Percentiles rank a stretch among this genome's conserved stretches.
Evolutionary conservation across 2,113 vertebrate genomes (phyloP).

Genomic region (Phoxinus phoxinus): DNA sequence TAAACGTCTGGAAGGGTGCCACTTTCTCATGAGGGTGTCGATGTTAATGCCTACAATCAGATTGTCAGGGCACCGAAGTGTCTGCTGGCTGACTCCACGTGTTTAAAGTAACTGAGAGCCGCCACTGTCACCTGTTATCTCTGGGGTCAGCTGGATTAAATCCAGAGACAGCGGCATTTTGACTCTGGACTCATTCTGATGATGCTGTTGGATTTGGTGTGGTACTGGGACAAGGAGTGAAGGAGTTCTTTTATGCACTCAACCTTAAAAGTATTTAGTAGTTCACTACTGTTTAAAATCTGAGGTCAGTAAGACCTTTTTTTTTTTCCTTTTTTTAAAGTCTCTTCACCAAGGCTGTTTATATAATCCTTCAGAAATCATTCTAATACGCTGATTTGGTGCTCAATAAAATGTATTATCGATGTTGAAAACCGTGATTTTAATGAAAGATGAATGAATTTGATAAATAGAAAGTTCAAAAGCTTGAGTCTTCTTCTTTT

Average conservation of each 20-base stretch:
- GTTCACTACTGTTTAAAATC: not conserved
- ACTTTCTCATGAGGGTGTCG: constrained; percentile 31
- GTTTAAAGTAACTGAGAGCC: constrained; percentile 17
- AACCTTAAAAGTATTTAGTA: not conserved
- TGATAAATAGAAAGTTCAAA: no score
- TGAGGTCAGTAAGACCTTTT: not conserved
- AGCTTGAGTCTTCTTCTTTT: not conserved
- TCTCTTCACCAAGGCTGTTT: not conserved
- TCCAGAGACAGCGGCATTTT: not conserved
- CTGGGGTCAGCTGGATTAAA: not conserved
- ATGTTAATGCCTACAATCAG: constrained; percentile 15
- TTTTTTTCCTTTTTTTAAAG: not conserved
- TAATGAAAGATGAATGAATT: no score
- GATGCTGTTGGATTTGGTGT: not conserved
- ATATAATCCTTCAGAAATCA: not conserved
- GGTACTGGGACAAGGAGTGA: not conserved
- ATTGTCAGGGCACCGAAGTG: constrained; percentile 15
- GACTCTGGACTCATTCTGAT: not conserved
- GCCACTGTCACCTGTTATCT: not conserved
- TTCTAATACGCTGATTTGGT: not conserved
- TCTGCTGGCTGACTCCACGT: constrained; percentile 18
- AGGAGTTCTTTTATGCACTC: not conserved
- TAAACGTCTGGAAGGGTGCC: constrained; percentile 30
- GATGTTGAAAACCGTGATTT: not conserved
- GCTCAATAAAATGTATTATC: not conserved